Conservation (phyloP, 2,113 vertebrate genomes). For the Megaceryle maxima region DNA sequence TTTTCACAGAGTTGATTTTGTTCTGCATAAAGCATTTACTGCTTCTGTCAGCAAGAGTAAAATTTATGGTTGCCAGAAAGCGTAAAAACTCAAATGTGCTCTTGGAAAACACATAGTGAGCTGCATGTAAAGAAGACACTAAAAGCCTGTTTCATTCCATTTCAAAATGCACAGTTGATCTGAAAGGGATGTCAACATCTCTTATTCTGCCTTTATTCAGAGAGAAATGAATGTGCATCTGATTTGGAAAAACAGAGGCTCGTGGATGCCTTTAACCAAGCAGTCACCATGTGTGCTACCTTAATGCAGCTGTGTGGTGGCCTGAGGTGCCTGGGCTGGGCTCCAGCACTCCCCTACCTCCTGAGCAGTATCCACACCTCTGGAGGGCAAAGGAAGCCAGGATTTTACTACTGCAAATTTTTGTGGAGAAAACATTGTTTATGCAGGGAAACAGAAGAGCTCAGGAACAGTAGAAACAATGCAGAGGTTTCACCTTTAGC, state of each 20-base stretch:
- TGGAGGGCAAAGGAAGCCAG: neutral
- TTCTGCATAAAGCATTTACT: constrained; percentile 67
- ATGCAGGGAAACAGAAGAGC: neutral
- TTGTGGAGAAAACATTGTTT: neutral
- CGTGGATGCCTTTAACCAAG: neutral
- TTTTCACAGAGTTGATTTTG: constrained; percentile 60
- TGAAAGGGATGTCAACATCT: constrained; percentile 36
- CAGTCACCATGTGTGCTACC: neutral
- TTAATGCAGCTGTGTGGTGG: neutral
- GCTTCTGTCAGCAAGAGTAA: constrained; percentile 66
- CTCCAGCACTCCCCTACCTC: neutral
- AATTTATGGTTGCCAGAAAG: constrained; percentile 67
- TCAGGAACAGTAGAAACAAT: neutral
- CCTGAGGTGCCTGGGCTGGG: neutral
- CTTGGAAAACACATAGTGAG: constrained; percentile 41
- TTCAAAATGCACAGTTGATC: constrained; percentile 46
- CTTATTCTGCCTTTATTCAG: constrained; percentile 43
- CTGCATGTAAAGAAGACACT: constrained; percentile 52
- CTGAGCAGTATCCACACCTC: neutral
- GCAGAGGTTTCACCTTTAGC: neutral
- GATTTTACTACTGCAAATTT: neutral
- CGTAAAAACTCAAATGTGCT: constrained; percentile 49
- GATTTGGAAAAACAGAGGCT: constrained; percentile 23
- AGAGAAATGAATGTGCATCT: constrained; percentile 12
- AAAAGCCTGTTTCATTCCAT: constrained; percentile 49